Evolutionary conservation across 2,797 vertebrate species (phyloP), one percentile per base, ranked within the genome.

Genomic region (Triplophysa yarkandensis): DNA sequence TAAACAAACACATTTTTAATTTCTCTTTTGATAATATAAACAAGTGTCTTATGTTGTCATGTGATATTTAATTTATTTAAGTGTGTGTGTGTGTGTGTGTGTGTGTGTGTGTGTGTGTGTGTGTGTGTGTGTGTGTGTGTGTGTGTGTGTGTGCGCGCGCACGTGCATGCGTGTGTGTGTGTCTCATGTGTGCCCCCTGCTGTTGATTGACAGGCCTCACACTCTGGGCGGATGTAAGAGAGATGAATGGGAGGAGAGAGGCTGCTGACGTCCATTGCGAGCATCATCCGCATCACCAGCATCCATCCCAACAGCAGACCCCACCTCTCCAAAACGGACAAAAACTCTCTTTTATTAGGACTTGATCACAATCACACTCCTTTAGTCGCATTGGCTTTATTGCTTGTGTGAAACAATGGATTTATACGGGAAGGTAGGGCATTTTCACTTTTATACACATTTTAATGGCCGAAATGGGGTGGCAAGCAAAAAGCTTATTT

Each of bases 401-500:
- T 16, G 68, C 73, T 50, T 39, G n/a, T 71, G 30, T 25, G 25
- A 34, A 61, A 66, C 11, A 50, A 95, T 95, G 94, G 95, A 96
- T 71, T 85, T 95, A 71, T 94, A 95, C 64, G 94, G 93, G 30
- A 96, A 95, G 94, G 94, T 95, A 93, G 92, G 92, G 16, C 27
- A 23, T 52, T 28, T 52, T 55, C 23, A 30, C 34, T 23, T 34
- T 4, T 63, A 14, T 13, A 27, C 10, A 57, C 10, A 11, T 44
- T 41, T 66, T 64, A n/a, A 27, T 54, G 36, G 9, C 64, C 41
- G 25, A 54, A 54, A 60, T 17, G 34, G 30, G 48, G 30, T 63
- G 39, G 41, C 25, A 41, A 34, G 25, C 44, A 48, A 62, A 57
- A 16, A 4, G 34, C 32, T 43, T 39, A 43, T 73, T 73, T 55